phyloP scores from a whole-genome alignment of 1,140 invertebrate species.

The Caenorhabditis inopinata region DNA sequence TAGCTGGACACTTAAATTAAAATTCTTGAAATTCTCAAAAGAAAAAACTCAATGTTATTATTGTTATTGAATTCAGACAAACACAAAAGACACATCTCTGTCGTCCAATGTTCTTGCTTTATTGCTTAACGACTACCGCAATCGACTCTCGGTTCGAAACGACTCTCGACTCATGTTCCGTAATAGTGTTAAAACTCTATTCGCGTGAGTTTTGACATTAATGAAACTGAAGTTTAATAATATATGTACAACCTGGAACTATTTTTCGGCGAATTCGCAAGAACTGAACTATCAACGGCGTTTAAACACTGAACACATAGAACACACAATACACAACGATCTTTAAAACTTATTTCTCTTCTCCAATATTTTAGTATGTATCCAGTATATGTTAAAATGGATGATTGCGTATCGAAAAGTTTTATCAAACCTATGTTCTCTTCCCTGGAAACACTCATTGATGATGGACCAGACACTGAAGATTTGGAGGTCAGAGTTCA shows the following conservation, averaged over 20 bases:
- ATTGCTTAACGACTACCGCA: conserved; percentile 48
- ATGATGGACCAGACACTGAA: conserved; percentile 40
- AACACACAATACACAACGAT: too few species aligned
- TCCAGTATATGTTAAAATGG: conserved; percentile 45
- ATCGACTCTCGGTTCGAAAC: conserved; percentile 43
- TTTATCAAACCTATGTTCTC: conserved; percentile 47
- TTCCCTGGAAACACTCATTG: conserved; percentile 35
- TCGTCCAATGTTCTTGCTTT: conserved; percentile 41
- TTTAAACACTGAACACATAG: too few species aligned
- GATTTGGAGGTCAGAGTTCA: conserved; percentile 28
- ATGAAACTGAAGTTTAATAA: too few species aligned
- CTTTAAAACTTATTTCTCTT: too few species aligned
- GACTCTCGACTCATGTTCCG: conserved; percentile 40
- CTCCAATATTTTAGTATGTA: conserved; percentile 42
- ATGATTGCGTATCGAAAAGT: conserved; percentile 42
- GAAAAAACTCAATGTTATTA: background rate
- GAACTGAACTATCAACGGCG: too few species aligned
- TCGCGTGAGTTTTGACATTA: too few species aligned
- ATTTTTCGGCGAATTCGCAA: too few species aligned
- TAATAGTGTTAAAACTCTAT: conserved; percentile 42
- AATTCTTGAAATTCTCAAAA: background rate
- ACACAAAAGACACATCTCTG: conserved; percentile 13
- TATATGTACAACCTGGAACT: too few species aligned
- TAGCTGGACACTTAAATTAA: background rate
- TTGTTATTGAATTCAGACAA: too few species aligned